Conservation (phyloP, 1,140 invertebrate species). For the Antheraea mylitta region DNA sequence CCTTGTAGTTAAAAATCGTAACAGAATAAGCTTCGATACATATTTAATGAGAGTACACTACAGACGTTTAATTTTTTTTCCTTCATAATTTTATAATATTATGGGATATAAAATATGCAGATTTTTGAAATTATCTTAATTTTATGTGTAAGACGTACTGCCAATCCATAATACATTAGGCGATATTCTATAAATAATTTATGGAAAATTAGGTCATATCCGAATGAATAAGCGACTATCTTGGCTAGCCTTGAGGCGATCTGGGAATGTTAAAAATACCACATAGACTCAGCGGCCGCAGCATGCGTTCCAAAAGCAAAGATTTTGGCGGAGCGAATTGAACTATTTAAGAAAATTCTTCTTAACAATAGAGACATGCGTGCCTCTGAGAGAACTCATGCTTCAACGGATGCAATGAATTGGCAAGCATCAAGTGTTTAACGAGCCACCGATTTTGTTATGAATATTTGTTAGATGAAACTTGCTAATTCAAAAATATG, state of each 20-base stretch:
- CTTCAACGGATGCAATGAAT: conserved; percentile 12
- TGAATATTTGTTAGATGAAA: not conserved
- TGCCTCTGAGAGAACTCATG: conserved; percentile 14
- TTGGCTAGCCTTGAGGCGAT: conserved; percentile 73
- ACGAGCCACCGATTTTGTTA: not conserved
- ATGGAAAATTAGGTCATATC: conserved; percentile 74
- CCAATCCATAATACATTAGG: not conserved
- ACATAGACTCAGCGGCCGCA: conserved; percentile 35
- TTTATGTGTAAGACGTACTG: not conserved
- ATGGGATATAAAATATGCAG: no score
- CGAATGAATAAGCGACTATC: conserved; percentile 71
- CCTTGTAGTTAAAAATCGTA: no score
- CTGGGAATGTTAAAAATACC: conserved; percentile 77
- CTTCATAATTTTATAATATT: no score
- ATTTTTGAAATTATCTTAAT: no score
- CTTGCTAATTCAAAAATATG: not conserved
- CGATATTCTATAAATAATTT: conserved; percentile 46
- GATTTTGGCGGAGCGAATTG: conserved; percentile 25
- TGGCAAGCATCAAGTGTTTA: not conserved
- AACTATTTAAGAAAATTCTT: conserved; percentile 45
- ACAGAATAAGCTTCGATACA: no score
- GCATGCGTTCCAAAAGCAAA: conserved; percentile 39
- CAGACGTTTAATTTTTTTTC: no score
- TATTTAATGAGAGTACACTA: no score
- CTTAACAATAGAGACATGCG: conserved; percentile 15